Evolutionary conservation across 2,888 invertebrate genomes (phyloP), one percentile per base, ranked within the genome.

Genomic region (Tipula unca): DNA sequence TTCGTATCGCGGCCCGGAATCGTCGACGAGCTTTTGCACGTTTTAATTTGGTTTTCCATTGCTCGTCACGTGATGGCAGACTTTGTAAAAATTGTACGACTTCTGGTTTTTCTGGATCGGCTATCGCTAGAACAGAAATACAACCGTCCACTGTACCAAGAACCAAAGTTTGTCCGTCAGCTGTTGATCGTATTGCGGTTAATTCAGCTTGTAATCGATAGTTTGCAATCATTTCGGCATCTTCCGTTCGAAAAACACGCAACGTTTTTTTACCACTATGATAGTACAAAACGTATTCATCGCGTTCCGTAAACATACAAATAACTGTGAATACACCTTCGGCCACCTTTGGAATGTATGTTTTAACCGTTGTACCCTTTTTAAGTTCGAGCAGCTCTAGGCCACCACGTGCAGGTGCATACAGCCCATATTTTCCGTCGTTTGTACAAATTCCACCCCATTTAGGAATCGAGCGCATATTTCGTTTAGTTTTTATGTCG

Each of bases 301-400:
- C 98, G 1, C 95, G 97, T 87, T 96, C 95, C 86, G 97, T 98
- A 90, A 99, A 99, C 92, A 96, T 94, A 86, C 97, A 97, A 87
- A 98, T 97, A 25, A 99, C 97, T 1, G 97, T 97, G 90, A 99
- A 99, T 0, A 99, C 99, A 0, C 99, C 99, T 90, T 99, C 99
- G 0, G 99, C 98, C 0, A 99, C 96, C 89, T 96, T 94, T 5
- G 97, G 97, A 87, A 99, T 98, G 87, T 98, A 95, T 0, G 96
- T 98, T 90, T 96, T 95, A 0, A 97, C 94, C 0, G 96, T 95
- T 85, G 95, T 94, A 0, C 99, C 98, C 88, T 96, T 95, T 89
- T 97, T 97, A 87, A 99, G 91, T 89, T 99, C 99, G 13, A 97
- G 93, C 39, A 99, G 93, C 89, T 99, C 98, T 1, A 99, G 91